phyloP scores from a whole-genome alignment of 2,113 vertebrate genomes.

The Bagarius yarrelli region DNA sequence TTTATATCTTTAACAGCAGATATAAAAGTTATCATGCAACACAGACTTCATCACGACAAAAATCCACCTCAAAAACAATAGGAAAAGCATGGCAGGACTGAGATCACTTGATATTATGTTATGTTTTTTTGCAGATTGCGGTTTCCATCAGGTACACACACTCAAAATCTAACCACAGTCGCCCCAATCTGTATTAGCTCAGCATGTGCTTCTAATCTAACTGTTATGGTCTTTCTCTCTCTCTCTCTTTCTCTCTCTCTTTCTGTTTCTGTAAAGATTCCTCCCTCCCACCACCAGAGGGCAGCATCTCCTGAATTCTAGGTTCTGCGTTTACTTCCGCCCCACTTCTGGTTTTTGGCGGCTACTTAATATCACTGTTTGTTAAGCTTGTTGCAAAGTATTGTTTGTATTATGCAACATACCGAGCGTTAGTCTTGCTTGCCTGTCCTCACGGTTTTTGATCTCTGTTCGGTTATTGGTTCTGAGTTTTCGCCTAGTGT shows the following conservation, averaged over 20 bases:
- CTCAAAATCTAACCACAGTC: conserved; percentile 11
- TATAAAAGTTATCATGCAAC: neutral
- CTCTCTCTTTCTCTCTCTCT: neutral
- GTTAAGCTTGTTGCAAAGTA: too few species aligned
- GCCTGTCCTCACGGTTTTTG: too few species aligned
- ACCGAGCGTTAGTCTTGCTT: too few species aligned
- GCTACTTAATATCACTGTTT: too few species aligned
- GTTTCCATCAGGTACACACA: conserved; percentile 23
- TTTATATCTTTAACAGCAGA: conserved; percentile 11
- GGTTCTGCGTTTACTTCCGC: too few species aligned
- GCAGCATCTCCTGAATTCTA: too few species aligned
- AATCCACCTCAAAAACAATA: neutral
- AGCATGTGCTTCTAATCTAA: conserved; percentile 42
- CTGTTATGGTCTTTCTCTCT: conserved; percentile 24
- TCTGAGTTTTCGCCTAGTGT: too few species aligned
- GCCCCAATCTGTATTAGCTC: conserved; percentile 16
- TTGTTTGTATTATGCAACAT: too few species aligned
- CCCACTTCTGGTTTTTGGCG: too few species aligned
- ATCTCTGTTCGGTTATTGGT: too few species aligned
- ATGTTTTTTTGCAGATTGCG: neutral
- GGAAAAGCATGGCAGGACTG: neutral
- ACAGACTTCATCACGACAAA: neutral
- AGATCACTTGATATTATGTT: conserved; percentile 6
- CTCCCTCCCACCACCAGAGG: too few species aligned
- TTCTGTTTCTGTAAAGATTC: too few species aligned